Base-by-base conservation (phyloP, 2,888 invertebrate genomes). In the Sphaerophoria taeniata region DNA sequence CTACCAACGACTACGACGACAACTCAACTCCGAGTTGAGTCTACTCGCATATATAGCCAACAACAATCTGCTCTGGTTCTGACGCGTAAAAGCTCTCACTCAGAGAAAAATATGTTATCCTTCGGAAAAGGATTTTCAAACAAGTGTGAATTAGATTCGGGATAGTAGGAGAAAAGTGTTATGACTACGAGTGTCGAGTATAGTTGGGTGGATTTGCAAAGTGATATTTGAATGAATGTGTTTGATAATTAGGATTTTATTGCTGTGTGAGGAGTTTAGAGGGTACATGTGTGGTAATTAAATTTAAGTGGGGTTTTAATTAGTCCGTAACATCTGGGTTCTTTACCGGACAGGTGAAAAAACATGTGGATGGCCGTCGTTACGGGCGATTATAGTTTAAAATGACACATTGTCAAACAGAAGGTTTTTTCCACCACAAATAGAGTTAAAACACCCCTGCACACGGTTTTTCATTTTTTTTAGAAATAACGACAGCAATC, bases 11-110 rank as follows among this genome's bases (percentile, higher is more conserved):
- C 45, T 3, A n/a, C 33, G 47, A 43, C 47, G 14, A 11, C 47
- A 47, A 9, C 60, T 60, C 14, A 45, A 56, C 65, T 56, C n/a
- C 65, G 58, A 34, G 47, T 69, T 55, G 36, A 39, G 11, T 39
- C 16, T 16, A 58, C 43, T 43, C 43, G 43, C 9, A 9, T 33
- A 9, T 60, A 11, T 51, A 56, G 55, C 51, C 61, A 36, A 69
- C 39, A 67, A 73, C 85, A 76, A 85, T 85, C 85, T 85, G 85
- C 70, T 85, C 63, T 73, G 69, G 85, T 73, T 81, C 36, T 77
- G 81, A 85, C 73, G 85, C 85, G 81, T 85, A 81, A 85, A 85
- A 85, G 85, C 76, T 74, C 76, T 49, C 81, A 70, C 76, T 81
- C 72, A 73, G 72, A 73, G 55, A 76, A 77, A 74, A 85, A 85